A percentile compares a stretch with the other conserved stretches of the same genome.
phyloP scores from a whole-genome alignment of 2,797 vertebrate genomes.

The Carapus acus region DNA sequence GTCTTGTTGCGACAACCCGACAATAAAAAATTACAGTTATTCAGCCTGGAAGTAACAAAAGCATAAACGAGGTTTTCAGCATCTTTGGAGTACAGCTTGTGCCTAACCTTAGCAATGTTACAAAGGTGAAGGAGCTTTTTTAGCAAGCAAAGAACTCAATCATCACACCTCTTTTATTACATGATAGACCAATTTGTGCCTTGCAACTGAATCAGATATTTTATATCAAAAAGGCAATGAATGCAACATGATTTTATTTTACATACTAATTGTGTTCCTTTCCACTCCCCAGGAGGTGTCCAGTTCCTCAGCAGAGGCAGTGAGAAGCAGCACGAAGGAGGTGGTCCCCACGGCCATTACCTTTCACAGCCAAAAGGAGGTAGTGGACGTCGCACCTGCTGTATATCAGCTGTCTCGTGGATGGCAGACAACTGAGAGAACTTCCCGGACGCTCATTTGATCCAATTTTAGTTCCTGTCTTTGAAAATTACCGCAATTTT shows the following conservation, averaged over 20 bases:
- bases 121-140: no score
- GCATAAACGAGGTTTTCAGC: no score
- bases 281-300: constrained; percentile 72
- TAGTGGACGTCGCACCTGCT: constrained; percentile 48
- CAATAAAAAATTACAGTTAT: no score
- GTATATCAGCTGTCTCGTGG: constrained; percentile 3
- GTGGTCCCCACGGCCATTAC: constrained; percentile 58
- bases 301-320: constrained; percentile 71
- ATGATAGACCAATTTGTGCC: no score
- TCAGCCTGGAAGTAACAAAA: no score
- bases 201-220: no score
- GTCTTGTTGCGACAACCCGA: constrained; percentile 14
- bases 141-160: no score
- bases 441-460: background rate
- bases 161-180: no score
- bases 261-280: constrained; percentile 11
- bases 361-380: constrained; percentile 76
- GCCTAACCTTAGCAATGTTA: no score
- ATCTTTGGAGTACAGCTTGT: no score
- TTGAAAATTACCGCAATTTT: constrained; percentile 15
- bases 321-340: constrained; percentile 72
- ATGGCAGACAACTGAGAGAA: background rate
- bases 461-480: background rate
- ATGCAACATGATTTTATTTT: no score
- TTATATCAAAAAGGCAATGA: no score